Evolutionary conservation across 92 coral and sea anemone species (phyloP), one percentile per base, ranked within the genome.

Genomic region (Bergia puertoricense): DNA sequence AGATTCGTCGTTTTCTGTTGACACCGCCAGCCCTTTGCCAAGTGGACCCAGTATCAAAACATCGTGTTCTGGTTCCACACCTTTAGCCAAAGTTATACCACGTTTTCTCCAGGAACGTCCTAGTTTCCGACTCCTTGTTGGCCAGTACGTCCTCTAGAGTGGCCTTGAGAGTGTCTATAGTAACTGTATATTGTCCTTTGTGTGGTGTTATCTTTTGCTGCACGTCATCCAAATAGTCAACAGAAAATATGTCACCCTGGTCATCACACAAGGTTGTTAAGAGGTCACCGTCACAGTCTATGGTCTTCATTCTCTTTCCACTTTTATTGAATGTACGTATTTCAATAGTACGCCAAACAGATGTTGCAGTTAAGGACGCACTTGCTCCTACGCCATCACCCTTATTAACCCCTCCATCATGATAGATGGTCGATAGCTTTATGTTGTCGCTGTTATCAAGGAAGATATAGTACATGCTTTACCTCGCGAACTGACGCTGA

Each of bases 11-110:
- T 3, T 0, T 22, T 6, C 6, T 16, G 46, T 76, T 18, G 23
- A 22, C n/a, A 81, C 51, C 45, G 85, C 42, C 54, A 81, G 7
- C 45, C 73, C 85, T 39, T 57, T 81, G 13, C 85, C 72, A 30
- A 38, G 56, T 6, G 85, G 85, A 3, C 85, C 85, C 16, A 81
- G 85, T 44, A 81, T 37, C 36, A 81, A 56, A 4, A 59, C 15
- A 8, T 81, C 85, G 48, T 81, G 48, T 6, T 18, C 16, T 62
- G 42, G 50, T 18, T 81, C 37, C 30, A 40, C 72, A 6, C 73
- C 74, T 40, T 56, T 37, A 38, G 46, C 30, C 45, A 81, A 20
- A 1, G 44, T 16, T 6, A 81, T 56, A 15, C 73, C 45, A 22
- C 73, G 73, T 20, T 57, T 57, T 16, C 14, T 37, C 13, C 4